Evolutionary conservation across 2,113 vertebrate species (phyloP), one percentile per base, ranked within the genome.

Genomic region (Alexandromys fortis): DNA sequence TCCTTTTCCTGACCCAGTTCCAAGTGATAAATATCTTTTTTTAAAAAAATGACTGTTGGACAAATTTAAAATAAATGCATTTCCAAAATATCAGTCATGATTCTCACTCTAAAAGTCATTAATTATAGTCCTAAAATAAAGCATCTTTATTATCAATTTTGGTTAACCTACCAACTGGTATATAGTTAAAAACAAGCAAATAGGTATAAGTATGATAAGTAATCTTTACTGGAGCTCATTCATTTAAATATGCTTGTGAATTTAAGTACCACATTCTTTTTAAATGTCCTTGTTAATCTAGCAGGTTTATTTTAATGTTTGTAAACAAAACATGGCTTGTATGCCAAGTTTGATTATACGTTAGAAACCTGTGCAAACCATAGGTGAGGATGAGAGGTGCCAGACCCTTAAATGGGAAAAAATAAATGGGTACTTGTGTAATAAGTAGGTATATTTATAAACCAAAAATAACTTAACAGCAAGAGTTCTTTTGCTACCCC

Each of bases 371-470:
- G 22, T 87, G 92, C 94, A 97, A 98, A 97, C 38, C 88, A 86
- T 38, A 30, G 55, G 13, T 90, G 89, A 92, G 47, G 55, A 88
- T 91, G 58, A 97, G 86, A 89, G 17, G 14, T 92, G 92, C 92
- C 94, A 96, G 86, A 63, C 26, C 90, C 68, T 96, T 94, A 97
- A 95, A 93, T 89, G 79, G 79, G 42, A 89, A 91, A 96, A 91
- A 96, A 92, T 94, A 95, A 97, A 88, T 89, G 38, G 96, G 92
- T 0, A 0, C 82, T 77, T 82, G 87, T 24, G 67, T 98, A 97
- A 98, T 97, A 95, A 98, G 86, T 95, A 97, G 92, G 91, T 92
- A 47, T 96, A 96, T 97, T 98, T 98, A 96, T 96, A 98, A 95
- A 92, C 47, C 91, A 97, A 83, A 81, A 96, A 91, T 83, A 88